Base-by-base conservation (phyloP, 2,888 invertebrate genomes). In the Tuberolachnus salignus region DNA sequence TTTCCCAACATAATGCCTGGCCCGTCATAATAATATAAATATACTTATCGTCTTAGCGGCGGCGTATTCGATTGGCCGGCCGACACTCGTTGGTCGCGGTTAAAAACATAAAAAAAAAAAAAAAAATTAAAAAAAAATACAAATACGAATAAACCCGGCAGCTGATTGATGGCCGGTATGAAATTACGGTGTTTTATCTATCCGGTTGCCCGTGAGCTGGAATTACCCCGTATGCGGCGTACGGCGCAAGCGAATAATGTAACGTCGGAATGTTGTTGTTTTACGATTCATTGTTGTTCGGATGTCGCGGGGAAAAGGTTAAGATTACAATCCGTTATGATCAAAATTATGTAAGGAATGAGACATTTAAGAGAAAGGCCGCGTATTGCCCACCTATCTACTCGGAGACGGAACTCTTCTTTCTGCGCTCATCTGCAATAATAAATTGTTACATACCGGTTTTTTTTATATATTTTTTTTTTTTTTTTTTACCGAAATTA, bases 321-420 rank as follows among this genome's bases (percentile, higher is more conserved):
- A 74, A 74, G 42, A 53, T 64, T 53, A 53, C 34, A 34, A 34
- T 34, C 34, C 34, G 34, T 34, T 53, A 21, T 26, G 42, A 53
- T 42, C 34, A 63, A 51, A 51, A 53, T 74, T 74, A 74, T 74
- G 64, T 74, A 74, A 74, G 42, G 9, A 44, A 64, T 74, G 42
- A 74, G 73, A 74, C 73, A 74, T 74, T 74, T 74, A 74, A 74
- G 73, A 64, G 73, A 74, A 74, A 74, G 73, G 73, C 53, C 34
- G 19, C 8, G 23, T 16, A 49, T 23, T 49, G 42, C n/a, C 13
- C 49, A 61, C 9, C 14, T n/a, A 64, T n/a, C 10, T 64, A 8
- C 10, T 13, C 26, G 46, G 26, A 71, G 19, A 72, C 59, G 72
- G 49, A 61, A 72, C 57, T 21, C 23, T 59, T 57, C 23, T 23